These are phyloP conservation scores for Eupithecia dodoneata DNA, from an alignment of 2,888 invertebrate species.

Conservation along the genomic window DNA sequence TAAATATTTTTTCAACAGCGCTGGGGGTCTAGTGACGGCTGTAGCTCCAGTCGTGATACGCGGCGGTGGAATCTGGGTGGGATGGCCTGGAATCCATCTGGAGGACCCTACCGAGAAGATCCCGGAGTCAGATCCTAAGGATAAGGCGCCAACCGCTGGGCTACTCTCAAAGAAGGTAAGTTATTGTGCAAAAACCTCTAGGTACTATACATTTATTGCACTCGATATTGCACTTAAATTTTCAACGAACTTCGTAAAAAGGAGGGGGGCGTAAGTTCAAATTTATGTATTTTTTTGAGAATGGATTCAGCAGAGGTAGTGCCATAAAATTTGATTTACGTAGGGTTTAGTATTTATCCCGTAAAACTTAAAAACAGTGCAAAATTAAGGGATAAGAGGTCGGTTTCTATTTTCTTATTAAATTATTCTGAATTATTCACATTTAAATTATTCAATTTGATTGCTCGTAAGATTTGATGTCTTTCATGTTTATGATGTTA, in stretches of 20 bases:
- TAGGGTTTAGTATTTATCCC: too few species aligned
- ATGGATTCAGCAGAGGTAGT: too few species aligned
- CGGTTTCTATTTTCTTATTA: too few species aligned
- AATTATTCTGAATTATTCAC: too few species aligned
- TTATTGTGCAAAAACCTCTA: neutral
- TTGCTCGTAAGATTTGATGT: neutral
- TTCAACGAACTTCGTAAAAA: neutral
- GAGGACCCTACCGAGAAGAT: slow-evolving; percentile 90
- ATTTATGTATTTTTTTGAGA: too few species aligned
- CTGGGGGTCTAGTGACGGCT: slow-evolving; percentile 95
- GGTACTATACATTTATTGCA: neutral
- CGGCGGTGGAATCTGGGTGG: slow-evolving; percentile 94
- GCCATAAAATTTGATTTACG: too few species aligned
- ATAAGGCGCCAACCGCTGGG: slow-evolving; percentile 94
- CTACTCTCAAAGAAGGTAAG: slow-evolving; percentile 90
- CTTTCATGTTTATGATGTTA: neutral
- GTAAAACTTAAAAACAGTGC: too few species aligned
- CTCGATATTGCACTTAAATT: neutral
- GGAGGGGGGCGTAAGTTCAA: too few species aligned
- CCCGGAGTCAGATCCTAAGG: slow-evolving; percentile 93
- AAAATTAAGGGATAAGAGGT: too few species aligned
- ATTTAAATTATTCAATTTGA: neutral
- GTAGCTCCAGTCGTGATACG: slow-evolving; percentile 95
- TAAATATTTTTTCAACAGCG: slow-evolving; percentile 79
- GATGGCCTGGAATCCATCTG: slow-evolving; percentile 95